phyloP scores from a whole-genome alignment of 2,113 vertebrate genomes.

The Ictidomys tridecemlineatus region DNA sequence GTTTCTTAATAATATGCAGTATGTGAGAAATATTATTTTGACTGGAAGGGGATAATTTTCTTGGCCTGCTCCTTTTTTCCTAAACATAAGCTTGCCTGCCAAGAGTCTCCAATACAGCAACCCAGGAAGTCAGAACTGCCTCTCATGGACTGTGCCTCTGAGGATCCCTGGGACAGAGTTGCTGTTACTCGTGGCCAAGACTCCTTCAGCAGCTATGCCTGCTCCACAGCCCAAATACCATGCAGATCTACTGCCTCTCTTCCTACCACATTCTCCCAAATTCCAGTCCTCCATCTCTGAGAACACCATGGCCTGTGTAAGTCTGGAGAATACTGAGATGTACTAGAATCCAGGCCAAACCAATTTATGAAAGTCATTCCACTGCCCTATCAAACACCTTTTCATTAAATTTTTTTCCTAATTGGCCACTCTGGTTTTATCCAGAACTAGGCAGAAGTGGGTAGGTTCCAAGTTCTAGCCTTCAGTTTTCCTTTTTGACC shows the following conservation, averaged over 20 bases:
- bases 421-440: neutral
- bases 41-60: neutral
- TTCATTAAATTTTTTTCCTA: neutral
- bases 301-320: neutral
- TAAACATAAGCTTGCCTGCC: neutral
- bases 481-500: neutral
- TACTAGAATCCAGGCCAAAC: neutral
- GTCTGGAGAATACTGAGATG: neutral
- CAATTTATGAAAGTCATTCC: constrained; percentile 6
- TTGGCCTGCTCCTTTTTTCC: neutral
- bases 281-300: neutral
- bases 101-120: neutral
- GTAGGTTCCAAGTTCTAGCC: neutral
- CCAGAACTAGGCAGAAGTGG: neutral
- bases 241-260: neutral
- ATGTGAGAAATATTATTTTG: neutral
- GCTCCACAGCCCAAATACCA: neutral
- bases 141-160: neutral
- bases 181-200: neutral
- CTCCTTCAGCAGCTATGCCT: neutral
- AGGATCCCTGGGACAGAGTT: neutral
- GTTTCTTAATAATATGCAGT: neutral
- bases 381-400: neutral
- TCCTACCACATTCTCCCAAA: neutral
- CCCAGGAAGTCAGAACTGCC: neutral